Percentiles rank a stretch among this genome's conserved stretches.
Evolutionary conservation across 2,797 vertebrate genomes (phyloP).

Genomic region (Poeciliopsis turneri): DNA sequence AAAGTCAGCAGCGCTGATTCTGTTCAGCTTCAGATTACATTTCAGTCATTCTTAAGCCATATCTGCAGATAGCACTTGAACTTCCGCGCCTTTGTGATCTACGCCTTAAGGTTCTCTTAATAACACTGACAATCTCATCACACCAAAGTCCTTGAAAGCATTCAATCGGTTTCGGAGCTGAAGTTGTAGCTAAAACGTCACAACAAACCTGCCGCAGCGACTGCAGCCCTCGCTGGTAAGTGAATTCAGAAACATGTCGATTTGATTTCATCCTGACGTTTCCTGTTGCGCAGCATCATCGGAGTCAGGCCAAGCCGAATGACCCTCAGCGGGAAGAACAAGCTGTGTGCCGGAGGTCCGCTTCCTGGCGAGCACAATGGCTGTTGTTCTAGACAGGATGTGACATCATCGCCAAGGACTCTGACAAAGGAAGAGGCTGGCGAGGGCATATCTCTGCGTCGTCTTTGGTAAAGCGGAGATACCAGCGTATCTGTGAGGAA

Average conservation of each 20-base stretch:
- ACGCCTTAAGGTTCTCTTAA: not conserved
- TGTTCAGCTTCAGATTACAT: constrained; percentile 1
- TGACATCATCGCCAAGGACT: constrained; percentile 57
- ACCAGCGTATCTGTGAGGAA: not conserved
- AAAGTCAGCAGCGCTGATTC: constrained; percentile 8
- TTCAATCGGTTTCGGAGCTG: not conserved
- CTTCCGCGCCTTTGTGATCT: constrained; percentile 8
- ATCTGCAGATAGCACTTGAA: constrained; percentile 14
- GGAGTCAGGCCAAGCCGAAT: constrained; percentile 20
- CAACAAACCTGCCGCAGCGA: not conserved
- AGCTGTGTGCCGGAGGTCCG: constrained; percentile 24
- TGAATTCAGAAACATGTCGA: not conserved
- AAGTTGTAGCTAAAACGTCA: not conserved
- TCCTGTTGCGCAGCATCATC: constrained; percentile 32
- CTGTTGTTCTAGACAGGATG: constrained; percentile 66
- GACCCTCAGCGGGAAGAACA: constrained; percentile 28
- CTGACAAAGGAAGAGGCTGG: constrained; percentile 34
- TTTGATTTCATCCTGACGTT: constrained; percentile 3
- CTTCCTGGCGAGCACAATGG: constrained; percentile 66
- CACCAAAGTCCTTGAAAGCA: no score
- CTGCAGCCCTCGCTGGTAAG: not conserved
- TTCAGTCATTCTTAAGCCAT: constrained; percentile 12
- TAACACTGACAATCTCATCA: not conserved
- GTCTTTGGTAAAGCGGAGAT: constrained; percentile 16
- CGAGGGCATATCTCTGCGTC: constrained; percentile 1